Percentiles rank a stretch among this genome's conserved stretches.
These are phyloP conservation scores for Pemphigus obesinymphae DNA, from an alignment of 1,140 invertebrate species.

Conservation along the genomic window DNA sequence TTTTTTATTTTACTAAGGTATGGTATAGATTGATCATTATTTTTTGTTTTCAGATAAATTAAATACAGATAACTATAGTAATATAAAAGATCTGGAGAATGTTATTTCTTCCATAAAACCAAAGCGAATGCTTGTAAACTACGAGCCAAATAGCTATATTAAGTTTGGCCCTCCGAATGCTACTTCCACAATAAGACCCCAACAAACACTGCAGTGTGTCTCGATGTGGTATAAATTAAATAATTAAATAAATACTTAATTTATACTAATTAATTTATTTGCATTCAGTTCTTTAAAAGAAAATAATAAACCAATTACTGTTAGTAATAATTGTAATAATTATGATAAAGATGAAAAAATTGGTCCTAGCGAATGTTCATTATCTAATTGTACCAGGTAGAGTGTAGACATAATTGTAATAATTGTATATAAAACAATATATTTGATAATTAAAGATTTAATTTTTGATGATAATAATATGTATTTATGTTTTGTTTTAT, in stretches of 20 bases:
- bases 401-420: neutral
- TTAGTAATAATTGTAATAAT: neutral
- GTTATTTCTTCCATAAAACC: constrained; percentile 7
- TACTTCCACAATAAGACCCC: neutral
- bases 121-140: neutral
- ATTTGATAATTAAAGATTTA: neutral
- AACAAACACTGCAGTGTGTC: neutral
- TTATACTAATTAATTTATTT: neutral
- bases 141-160: neutral
- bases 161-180: neutral
- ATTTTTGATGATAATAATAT: neutral
- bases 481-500: neutral
- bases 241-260: neutral
- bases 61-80: neutral
- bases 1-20: neutral
- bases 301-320: neutral
- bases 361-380: neutral
- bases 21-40: neutral
- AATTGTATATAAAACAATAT: neutral
- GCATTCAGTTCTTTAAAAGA: neutral
- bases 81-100: neutral
- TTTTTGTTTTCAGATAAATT: neutral
- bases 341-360: neutral
- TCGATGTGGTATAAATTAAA: neutral
- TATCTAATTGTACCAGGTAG: neutral